Base-by-base conservation (phyloP, 2,113 vertebrate species). In the Phrynosoma blainvillii region DNA sequence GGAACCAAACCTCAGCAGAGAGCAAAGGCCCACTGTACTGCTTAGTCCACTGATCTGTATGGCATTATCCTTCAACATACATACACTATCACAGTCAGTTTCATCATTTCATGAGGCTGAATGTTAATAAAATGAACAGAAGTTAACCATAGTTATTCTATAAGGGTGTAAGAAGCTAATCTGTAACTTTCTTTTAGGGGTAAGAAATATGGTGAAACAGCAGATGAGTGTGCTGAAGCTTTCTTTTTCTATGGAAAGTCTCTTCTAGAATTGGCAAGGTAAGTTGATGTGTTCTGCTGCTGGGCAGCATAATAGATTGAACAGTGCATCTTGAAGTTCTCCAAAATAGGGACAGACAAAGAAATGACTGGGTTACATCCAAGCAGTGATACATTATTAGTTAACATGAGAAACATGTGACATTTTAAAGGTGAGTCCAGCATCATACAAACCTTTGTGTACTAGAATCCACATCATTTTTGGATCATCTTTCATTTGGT, bases 221-320 rank as follows among this genome's bases (percentile, higher is more conserved):
- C 98, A 21, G 97, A 99, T 92, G 98, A 99, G 90, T 99, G 99
- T 96, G 99, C 98, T 0, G 99, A 99, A 96, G 98, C 98, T 59
- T 98, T 98, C 93, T 99, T 98, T 96, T 97, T 98, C 20, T 99
- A 98, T 97, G 99, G 99, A 89, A 99, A 99, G 91, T 98, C 98
- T 74, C 97, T 99, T 68, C 93, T 99, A 93, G 99, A 99, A 90
- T 94, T 99, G 90, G 99, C 99, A 95, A 98, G 99, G 99, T 98
- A 96, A 9, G 87, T 13, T 80, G 54, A 25, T 4, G 18, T 8
- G 30, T 88, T 75, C 25, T 81, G 40, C 30, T 73, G 36, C 3
- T 81, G 27, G 3, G 25, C n/a, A 42, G 59, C 11, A 25, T 86
- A 25, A 52, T n/a, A 71, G 25, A 54, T 78, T n/a, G 30, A 78